Conservation (phyloP, 2,888 invertebrate species). For the Pyrrhosoma nymphula region DNA sequence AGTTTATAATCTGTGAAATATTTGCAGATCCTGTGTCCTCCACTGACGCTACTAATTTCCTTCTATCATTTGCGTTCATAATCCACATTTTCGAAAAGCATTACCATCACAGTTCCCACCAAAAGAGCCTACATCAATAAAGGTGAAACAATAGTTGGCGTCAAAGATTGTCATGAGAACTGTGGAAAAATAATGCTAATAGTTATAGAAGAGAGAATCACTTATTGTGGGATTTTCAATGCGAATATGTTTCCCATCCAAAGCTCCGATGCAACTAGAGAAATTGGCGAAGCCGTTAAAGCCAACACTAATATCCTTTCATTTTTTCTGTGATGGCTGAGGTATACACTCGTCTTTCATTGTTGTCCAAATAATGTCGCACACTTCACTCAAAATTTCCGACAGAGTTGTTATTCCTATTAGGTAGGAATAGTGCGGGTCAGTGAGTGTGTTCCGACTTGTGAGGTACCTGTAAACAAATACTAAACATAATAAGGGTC, state of each 20-base stretch:
- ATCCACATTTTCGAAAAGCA: background rate
- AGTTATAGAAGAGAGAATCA: constrained; percentile 73
- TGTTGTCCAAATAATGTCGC: too few species aligned
- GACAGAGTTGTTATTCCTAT: background rate
- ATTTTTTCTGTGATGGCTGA: constrained; percentile 68
- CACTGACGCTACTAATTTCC: too few species aligned
- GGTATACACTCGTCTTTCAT: background rate
- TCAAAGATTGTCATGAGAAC: constrained; percentile 72
- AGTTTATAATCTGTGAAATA: too few species aligned
- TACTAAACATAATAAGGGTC: background rate
- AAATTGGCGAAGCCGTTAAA: constrained; percentile 73
- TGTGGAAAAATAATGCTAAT: constrained; percentile 72
- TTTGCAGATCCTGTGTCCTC: too few species aligned
- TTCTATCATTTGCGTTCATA: background rate
- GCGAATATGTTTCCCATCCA: too few species aligned
- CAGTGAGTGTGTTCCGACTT: background rate
- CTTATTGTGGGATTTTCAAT: constrained; percentile 72
- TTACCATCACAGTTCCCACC: constrained; percentile 68
- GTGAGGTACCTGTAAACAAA: background rate
- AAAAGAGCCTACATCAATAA: constrained; percentile 72
- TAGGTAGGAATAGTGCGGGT: background rate
- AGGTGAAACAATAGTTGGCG: constrained; percentile 72
- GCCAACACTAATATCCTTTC: constrained; percentile 71
- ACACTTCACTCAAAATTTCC: background rate
- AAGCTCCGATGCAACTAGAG: constrained; percentile 73